Base-by-base conservation (phyloP, 2,888 invertebrate genomes). In the Muschampia plurimacula region DNA sequence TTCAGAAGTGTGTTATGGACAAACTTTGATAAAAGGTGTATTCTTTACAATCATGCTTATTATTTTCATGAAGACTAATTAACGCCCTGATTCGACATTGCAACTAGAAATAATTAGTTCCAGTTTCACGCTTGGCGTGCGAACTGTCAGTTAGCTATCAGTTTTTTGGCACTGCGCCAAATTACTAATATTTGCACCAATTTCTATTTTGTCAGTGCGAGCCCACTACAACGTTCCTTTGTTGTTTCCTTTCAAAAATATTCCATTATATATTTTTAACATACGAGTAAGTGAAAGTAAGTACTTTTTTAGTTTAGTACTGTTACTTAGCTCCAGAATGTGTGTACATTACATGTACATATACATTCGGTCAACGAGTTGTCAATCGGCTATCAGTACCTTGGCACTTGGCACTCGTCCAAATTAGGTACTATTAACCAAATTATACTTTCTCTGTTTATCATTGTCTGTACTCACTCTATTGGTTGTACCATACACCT, bases 71-170 rank as follows among this genome's bases (percentile, higher is more conserved):
- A 55, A 22, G 3, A 65, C 65, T 66, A 66, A 13, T 36, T 55
- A 55, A n/a, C 22, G 1, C 41, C 22, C 39, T 55, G 44, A 67
- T 22, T 41, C 55, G 39, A 55, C 44, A 15, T 57, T 41, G 12
- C 39, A 32, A 62, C 36, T 9, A 67, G 46, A 28, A 10, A 71
- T 72, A n/a, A 70, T 72, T 67, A 72, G 49, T 60, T 39, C 52
- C 60, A 67, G 49, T 62, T 72, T 67, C 60, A 60, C 71, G 60
- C 60, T 66, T 67, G 64, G 41, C 52, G 60, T 62, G 49, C 65
- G 44, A 12, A n/a, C 49, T 72, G 71, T 72, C 71, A 66, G 71
- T 39, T 39, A 39, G 39, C 59, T 52, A 62, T 67, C 71, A 72
- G 66, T 49, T 28, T 44, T 41, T 60, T 72, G 71, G 71, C 39